phyloP scores from a whole-genome alignment of 2,888 invertebrate genomes.

The Dermolepida albohirtum region DNA sequence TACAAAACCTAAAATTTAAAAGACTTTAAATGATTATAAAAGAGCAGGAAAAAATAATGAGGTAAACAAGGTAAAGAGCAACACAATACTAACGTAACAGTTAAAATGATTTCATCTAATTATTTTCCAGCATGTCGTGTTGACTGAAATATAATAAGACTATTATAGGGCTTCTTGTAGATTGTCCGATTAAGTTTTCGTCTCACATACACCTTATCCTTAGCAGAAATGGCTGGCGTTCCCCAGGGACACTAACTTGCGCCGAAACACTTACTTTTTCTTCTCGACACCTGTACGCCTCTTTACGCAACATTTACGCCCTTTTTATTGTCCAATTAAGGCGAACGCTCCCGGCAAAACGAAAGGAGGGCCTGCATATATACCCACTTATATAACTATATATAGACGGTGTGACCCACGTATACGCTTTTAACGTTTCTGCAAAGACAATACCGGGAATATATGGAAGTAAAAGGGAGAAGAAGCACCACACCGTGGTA shows the following conservation, averaged over 20 bases:
- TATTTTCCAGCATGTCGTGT: too few species aligned
- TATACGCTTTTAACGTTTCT: neutral
- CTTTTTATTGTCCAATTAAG: constrained; percentile 36
- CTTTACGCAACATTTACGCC: constrained; percentile 29
- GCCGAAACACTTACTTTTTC: constrained; percentile 21
- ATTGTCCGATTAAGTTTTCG: constrained; percentile 23
- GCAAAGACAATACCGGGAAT: neutral
- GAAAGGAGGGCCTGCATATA: constrained; percentile 2
- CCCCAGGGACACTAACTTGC: neutral
- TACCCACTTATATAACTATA: neutral
- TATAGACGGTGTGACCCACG: neutral
- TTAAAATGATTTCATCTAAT: too few species aligned
- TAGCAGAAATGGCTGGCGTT: constrained; percentile 6
- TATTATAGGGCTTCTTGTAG: constrained; percentile 9
- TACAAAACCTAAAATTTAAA: too few species aligned
- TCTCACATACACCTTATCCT: constrained; percentile 12
- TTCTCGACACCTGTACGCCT: constrained; percentile 11
- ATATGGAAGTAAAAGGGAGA: neutral
- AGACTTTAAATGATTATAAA: too few species aligned
- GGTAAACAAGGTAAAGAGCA: too few species aligned
- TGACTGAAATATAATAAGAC: too few species aligned
- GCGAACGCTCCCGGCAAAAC: neutral
- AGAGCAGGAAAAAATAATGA: too few species aligned
- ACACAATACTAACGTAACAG: too few species aligned
- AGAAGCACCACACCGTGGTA: neutral